A percentile compares a stretch with the other conserved stretches of the same genome.
Conservation (phyloP, 2,113 vertebrate species). For the zebrafish (Danio rerio) region GRCz12tu NC_133191.1:43535501-43536000, state of each 20-base stretch:
- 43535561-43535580: not conserved
- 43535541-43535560: slow-evolving; percentile 60
- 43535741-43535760: slow-evolving; percentile 58
- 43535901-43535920: not conserved
- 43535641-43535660: slow-evolving; percentile 72
- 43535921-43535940: not conserved
- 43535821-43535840: not conserved
- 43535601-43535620: not conserved
- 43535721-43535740: slow-evolving; percentile 74
- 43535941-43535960: not conserved
- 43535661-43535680: slow-evolving; percentile 68
- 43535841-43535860: slow-evolving; percentile 55
- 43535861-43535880: slow-evolving; percentile 4
- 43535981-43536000: no score
- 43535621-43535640: slow-evolving; percentile 68
- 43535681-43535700: slow-evolving; percentile 71
- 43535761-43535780: slow-evolving; percentile 74
- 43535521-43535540: slow-evolving; percentile 54
- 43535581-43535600: not conserved
- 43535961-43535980: not conserved
- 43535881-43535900: slow-evolving; percentile 11
- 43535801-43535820: slow-evolving; percentile 18
- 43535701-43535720: slow-evolving; percentile 74
- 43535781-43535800: slow-evolving; percentile 70
- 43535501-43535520: slow-evolving; percentile 65